Percentiles rank a stretch among this genome's conserved stretches.
These are phyloP conservation scores for Gasteruption jaculator DNA, from an alignment of 2,888 invertebrate species.

Conservation along the genomic window DNA sequence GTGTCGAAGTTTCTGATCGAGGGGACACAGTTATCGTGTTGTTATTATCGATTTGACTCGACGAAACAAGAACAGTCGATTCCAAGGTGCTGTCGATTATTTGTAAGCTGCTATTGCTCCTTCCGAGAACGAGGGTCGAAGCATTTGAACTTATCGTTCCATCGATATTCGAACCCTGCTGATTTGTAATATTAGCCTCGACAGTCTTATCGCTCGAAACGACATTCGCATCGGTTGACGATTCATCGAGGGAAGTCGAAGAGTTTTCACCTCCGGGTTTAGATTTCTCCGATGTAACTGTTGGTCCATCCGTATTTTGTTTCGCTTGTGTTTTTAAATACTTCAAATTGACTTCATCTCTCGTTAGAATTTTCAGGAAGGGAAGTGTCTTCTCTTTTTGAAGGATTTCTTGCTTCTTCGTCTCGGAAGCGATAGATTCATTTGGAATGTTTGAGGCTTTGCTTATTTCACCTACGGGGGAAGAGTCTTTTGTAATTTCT, in stretches of 20 bases:
- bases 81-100: too few species aligned
- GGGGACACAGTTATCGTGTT: neutral
- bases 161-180: too few species aligned
- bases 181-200: too few species aligned
- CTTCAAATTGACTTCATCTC: slow-evolving; percentile 38
- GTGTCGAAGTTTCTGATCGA: neutral
- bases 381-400: slow-evolving; percentile 5
- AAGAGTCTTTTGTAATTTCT: too few species aligned
- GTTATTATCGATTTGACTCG: neutral
- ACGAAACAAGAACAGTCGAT: neutral
- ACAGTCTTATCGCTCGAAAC: too few species aligned
- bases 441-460: too few species aligned
- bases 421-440: neutral
- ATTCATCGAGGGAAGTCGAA: too few species aligned
- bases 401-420: neutral
- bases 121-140: slow-evolving; percentile 16
- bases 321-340: slow-evolving; percentile 29
- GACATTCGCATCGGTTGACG: too few species aligned
- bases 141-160: slow-evolving; percentile 17
- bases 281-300: too few species aligned
- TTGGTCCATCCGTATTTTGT: slow-evolving; percentile 23
- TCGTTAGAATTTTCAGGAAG: slow-evolving; percentile 33
- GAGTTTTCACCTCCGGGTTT: too few species aligned
- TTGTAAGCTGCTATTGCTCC: too few species aligned
- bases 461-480: too few species aligned